Evolutionary conservation across 2,888 invertebrate genomes (phyloP), one percentile per base, ranked within the genome.

Genomic region (Leucophora obtusa): DNA sequence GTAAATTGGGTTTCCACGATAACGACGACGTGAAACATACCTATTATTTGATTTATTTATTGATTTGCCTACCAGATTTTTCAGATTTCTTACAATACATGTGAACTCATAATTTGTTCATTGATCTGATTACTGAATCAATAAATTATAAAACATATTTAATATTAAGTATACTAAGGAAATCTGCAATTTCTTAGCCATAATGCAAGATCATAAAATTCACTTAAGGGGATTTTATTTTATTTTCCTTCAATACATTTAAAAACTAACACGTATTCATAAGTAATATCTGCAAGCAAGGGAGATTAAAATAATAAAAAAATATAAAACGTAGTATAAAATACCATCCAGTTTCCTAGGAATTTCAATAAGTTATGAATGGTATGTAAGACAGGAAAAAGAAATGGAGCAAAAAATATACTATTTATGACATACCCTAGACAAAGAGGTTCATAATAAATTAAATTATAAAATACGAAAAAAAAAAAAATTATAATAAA

Each of bases 281-380:
- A 69, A 75, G 71, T 80, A 60, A 80, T 66, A 71, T 72, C 59
- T 65, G 21, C 35, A 10, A 72, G 66, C 54, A 35, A 38, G 47
- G 35, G 18, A 77, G 77, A 77, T 71, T 71, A 60, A 58, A 38
- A 38, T 14, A 63, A 58, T 17, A 14, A 60, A 14, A 17, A 47
- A 10, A 15, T 65, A 8, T 15, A 28, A 10, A 17, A n/a, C 47
- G 28, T 28, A 28, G 10, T 59, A 77, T 24, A 71, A 77, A 77
- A 71, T 77, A 38, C 33, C 71, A 66, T 66, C 71, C 50, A 60
- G 66, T 66, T 72, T 66, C 54, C 60, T 11, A 71, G 54, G 77
- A 77, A 77, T 77, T 71, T 77, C 71, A 77, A 77, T 77, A 71
- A 71, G 60, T 72, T 77, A 77, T 77, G 66, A 71, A 77, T 60